Conservation (phyloP, 2,797 vertebrate genomes). For the Leptatherina wallacei region DNA sequence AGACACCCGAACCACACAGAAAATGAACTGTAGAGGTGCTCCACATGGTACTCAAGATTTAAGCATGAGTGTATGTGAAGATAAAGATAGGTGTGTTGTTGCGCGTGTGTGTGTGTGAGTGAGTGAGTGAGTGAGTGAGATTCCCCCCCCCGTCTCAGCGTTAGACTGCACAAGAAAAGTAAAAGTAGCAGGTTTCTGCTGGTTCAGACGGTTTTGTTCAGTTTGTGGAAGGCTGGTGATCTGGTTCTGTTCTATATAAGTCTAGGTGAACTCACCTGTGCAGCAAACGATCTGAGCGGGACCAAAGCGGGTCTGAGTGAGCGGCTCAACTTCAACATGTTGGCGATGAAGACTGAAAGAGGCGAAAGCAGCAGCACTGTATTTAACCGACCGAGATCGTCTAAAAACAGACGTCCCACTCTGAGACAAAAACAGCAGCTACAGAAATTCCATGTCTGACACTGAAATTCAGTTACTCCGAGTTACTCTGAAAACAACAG, state of each 20-base stretch:
- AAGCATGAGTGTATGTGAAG: not conserved
- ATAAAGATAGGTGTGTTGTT: not conserved
- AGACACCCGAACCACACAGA: not conserved
- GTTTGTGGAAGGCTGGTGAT: not conserved
- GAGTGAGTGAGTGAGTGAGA: not conserved
- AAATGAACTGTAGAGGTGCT: not conserved
- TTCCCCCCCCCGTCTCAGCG: not conserved
- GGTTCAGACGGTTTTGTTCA: not conserved
- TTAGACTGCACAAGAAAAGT: not conserved
- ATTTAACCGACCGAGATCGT: constrained; percentile 28
- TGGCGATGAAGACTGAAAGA: not conserved
- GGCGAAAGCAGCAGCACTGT: not conserved
- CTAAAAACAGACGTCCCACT: constrained; percentile 17
- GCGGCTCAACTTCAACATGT: constrained; percentile 49
- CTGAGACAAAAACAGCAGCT: not conserved
- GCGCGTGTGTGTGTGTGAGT: not conserved
- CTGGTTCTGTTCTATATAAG: not conserved
- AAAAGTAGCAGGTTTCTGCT: not conserved
- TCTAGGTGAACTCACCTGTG: constrained; percentile 50
- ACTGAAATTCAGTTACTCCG: too few relatives aligned
- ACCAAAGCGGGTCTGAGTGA: constrained; percentile 22
- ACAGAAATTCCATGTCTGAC: too few relatives aligned
- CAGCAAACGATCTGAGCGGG: constrained; percentile 10
- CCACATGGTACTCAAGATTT: too few relatives aligned
- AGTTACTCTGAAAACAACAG: too few relatives aligned